Evolutionary conservation across 2,888 invertebrate genomes (phyloP).

Genomic region (Latheticus oryzae): DNA sequence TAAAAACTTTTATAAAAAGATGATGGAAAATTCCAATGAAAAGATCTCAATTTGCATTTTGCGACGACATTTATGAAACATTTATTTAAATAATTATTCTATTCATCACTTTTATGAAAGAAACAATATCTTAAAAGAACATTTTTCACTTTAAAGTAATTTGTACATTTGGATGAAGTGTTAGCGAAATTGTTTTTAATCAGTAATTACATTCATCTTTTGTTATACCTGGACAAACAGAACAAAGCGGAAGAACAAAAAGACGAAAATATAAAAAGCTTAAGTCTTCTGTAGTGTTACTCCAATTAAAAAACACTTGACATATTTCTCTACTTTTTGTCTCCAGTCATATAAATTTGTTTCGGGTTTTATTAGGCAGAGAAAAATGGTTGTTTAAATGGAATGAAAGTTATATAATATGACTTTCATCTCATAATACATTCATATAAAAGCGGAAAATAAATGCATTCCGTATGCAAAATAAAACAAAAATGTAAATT

Average conservation of each 20-base stretch:
- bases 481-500: too few species aligned
- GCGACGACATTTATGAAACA: too few species aligned
- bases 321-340: constrained; percentile 26
- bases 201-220: constrained; percentile 6
- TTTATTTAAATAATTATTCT: constrained; percentile 11
- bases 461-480: too few species aligned
- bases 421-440: too few species aligned
- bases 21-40: constrained; percentile 30
- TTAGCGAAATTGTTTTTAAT: constrained; percentile 6
- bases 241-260: constrained; percentile 24
- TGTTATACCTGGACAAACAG: constrained; percentile 6
- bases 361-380: constrained; percentile 1
- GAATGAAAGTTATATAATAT: too few species aligned
- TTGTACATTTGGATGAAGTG: neutral
- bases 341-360: constrained; percentile 1
- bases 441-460: too few species aligned
- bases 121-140: too few species aligned
- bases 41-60: too few species aligned
- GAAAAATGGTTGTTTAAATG: too few species aligned
- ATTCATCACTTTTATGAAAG: too few species aligned
- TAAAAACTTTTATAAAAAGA: constrained; percentile 19
- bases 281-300: constrained; percentile 33
- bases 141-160: neutral
- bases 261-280: constrained; percentile 26
- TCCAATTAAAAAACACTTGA: constrained; percentile 35